Conservation (phyloP, 2,797 vertebrate genomes). For the Eremophila alpestris region DNA sequence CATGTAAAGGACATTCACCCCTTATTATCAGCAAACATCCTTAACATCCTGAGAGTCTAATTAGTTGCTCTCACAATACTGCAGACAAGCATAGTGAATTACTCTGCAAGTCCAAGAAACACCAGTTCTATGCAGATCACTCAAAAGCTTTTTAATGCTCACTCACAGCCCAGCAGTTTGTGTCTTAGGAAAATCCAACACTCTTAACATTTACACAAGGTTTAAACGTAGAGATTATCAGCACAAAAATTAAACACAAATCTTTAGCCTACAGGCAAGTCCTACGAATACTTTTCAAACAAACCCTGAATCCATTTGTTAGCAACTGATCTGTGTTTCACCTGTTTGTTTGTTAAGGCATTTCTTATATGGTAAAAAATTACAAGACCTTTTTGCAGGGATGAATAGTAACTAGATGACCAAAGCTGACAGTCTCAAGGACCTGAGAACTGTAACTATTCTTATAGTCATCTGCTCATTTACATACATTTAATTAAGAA, state of each 20-base stretch:
- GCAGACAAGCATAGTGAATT: neutral
- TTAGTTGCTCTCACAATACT: neutral
- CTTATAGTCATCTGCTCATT: neutral
- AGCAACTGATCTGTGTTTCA: neutral
- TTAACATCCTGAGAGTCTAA: neutral
- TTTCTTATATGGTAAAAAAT: neutral
- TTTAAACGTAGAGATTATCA: conserved; percentile 18
- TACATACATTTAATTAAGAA: neutral
- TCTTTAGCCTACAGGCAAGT: neutral
- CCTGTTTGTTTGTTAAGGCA: conserved; percentile 1
- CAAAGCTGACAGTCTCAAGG: neutral
- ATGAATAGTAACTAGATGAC: neutral
- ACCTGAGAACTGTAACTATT: neutral
- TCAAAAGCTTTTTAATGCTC: neutral
- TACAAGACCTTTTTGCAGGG: neutral
- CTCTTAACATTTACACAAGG: conserved; percentile 26
- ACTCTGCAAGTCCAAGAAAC: neutral
- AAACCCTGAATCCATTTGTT: neutral
- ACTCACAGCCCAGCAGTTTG: neutral
- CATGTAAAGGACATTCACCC: neutral
- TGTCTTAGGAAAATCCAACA: neutral
- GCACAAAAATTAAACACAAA: conserved; percentile 18
- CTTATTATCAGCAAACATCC: neutral
- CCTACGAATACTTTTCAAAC: conserved; percentile 7
- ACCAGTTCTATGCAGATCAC: neutral